Conservation (phyloP, 2,797 vertebrate genomes). For the Myotis myotis region DNA sequence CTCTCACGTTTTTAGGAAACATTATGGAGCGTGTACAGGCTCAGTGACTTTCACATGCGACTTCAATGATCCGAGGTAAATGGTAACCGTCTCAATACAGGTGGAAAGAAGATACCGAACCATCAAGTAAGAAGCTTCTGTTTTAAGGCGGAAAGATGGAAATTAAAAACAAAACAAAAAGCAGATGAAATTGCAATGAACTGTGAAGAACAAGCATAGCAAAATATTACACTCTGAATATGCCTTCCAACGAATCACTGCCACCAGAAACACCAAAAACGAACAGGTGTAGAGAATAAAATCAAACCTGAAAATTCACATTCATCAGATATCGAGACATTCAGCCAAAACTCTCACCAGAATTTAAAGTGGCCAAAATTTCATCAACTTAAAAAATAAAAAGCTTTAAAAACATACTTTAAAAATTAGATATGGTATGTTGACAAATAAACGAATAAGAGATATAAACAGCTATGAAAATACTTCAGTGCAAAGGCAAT, state of each 20-base stretch:
- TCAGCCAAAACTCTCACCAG: background rate
- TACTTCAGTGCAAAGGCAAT: slow-evolving; percentile 88
- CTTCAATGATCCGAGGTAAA: slow-evolving; percentile 3
- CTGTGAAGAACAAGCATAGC: slow-evolving; percentile 46
- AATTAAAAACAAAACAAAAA: slow-evolving; percentile 67
- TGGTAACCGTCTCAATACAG: slow-evolving; percentile 38
- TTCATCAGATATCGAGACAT: slow-evolving; percentile 60
- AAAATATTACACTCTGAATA: background rate
- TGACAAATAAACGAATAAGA: slow-evolving; percentile 84
- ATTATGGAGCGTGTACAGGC: background rate
- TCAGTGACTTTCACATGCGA: background rate
- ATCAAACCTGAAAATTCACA: slow-evolving; percentile 72
- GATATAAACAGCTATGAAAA: slow-evolving; percentile 89
- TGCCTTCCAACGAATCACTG: rapidly evolving
- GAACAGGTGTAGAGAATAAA: slow-evolving; percentile 53
- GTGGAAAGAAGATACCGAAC: slow-evolving; percentile 59
- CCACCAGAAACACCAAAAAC: slow-evolving; percentile 10
- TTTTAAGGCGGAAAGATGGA: slow-evolving; percentile 83
- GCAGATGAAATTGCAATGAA: slow-evolving; percentile 64
- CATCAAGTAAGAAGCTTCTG: slow-evolving; percentile 73
- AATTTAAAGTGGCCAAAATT: slow-evolving; percentile 80
- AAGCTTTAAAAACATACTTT: slow-evolving; percentile 83
- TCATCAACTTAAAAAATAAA: slow-evolving; percentile 81
- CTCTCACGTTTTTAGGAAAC: background rate
- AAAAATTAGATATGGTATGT: slow-evolving; percentile 83